Conservation (phyloP, 1,140 invertebrate genomes). For the honey bee (Apis mellifera) region DNA sequence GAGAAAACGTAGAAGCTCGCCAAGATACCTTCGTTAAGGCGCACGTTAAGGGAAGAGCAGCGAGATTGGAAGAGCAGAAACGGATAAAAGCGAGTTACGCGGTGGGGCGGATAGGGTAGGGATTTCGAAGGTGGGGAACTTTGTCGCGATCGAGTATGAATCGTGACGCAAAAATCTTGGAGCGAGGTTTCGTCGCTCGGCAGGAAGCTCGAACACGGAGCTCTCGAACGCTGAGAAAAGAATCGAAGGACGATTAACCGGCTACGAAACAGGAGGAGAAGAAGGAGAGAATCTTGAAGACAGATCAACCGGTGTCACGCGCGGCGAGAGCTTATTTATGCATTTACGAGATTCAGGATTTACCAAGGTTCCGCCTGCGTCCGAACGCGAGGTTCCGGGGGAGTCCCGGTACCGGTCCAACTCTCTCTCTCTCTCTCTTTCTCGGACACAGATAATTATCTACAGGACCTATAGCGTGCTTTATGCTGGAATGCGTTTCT, state of each 20-base stretch:
- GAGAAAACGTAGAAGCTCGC: not conserved
- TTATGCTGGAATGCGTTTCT: slow-evolving; percentile 76
- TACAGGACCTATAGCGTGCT: slow-evolving; percentile 72
- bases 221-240: slow-evolving; percentile 5
- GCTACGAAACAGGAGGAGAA: slow-evolving; percentile 26
- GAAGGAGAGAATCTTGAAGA: slow-evolving; percentile 47
- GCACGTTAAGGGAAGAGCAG: too few relatives aligned
- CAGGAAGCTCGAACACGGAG: not conserved
- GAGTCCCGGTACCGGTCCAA: slow-evolving; percentile 20
- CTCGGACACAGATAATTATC: slow-evolving; percentile 75
- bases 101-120: too few relatives aligned
- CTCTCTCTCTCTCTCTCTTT: not conserved
- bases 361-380: slow-evolving; percentile 55
- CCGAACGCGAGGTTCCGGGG: slow-evolving; percentile 53
- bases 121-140: too few relatives aligned
- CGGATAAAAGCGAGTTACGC: too few relatives aligned
- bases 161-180: not conserved
- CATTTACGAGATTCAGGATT: slow-evolving; percentile 64
- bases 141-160: slow-evolving; percentile 21
- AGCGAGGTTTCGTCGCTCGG: slow-evolving; percentile 26
- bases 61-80: too few relatives aligned
- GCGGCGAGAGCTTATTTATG: slow-evolving; percentile 47
- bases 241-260: slow-evolving; percentile 52
- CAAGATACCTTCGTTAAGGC: not conserved
- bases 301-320: slow-evolving; percentile 52